Conservation (phyloP, 1,140 invertebrate species). For the Diabrotica undecimpunctata region DNA sequence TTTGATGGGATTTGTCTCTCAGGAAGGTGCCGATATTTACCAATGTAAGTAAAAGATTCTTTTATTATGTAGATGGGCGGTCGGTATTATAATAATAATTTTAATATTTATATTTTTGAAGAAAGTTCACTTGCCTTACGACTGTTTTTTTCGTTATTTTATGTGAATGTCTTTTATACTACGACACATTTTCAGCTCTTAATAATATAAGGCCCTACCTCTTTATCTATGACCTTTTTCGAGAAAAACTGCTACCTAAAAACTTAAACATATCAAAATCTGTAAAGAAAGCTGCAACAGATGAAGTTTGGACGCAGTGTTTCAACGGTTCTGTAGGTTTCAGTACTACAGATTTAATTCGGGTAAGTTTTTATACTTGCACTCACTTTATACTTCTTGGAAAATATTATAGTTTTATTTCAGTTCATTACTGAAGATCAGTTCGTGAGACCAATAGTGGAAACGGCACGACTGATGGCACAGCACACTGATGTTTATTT, state of each 20-base stretch:
- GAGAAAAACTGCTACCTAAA: background rate
- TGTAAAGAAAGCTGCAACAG: background rate
- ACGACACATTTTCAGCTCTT: background rate
- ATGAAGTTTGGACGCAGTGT: background rate
- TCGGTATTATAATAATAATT: too few relatives aligned
- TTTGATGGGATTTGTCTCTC: constrained; percentile 55
- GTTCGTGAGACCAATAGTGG: constrained; percentile 21
- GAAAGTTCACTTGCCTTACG: too few relatives aligned
- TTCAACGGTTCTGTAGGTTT: background rate
- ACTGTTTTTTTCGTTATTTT: too few relatives aligned
- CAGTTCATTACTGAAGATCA: constrained; percentile 23
- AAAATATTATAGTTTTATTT: background rate
- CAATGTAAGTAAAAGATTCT: background rate
- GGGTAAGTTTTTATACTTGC: background rate
- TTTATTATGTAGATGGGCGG: too few relatives aligned
- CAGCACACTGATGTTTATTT: constrained; percentile 17
- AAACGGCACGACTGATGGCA: constrained; percentile 15
- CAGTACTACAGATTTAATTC: background rate
- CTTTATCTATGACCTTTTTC: background rate
- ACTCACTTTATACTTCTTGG: too few relatives aligned
- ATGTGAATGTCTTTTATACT: too few relatives aligned
- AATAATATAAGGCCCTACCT: background rate
- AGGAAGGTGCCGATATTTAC: constrained; percentile 52
- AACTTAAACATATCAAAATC: background rate
- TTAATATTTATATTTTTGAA: too few relatives aligned